phyloP scores from a whole-genome alignment of 2,113 vertebrate species.

The Leptosomus discolor region DNA sequence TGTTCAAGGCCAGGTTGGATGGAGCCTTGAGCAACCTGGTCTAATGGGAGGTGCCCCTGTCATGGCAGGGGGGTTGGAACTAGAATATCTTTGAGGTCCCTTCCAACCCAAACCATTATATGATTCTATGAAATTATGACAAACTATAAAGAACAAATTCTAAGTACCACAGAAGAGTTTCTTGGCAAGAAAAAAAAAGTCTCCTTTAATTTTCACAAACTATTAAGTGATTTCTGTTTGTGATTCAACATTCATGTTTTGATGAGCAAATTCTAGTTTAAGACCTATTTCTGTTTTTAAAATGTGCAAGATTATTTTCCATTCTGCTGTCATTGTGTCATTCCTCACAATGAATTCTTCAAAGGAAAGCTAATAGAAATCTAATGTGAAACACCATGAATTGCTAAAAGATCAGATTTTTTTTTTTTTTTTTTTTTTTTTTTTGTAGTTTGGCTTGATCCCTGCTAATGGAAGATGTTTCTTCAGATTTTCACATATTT shows the following conservation, averaged over 20 bases:
- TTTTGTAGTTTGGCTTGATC: neutral
- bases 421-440: neutral
- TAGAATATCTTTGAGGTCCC: no score
- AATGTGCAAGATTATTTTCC: neutral
- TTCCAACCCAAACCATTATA: no score
- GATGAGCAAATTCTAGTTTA: neutral
- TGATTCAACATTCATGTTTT: neutral
- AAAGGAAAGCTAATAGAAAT: neutral
- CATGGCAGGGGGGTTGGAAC: no score
- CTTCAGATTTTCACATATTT: constrained; percentile 5
- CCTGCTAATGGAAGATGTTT: neutral
- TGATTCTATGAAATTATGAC: neutral
- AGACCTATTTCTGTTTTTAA: neutral
- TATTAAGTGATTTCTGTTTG: neutral
- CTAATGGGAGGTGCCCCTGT: no score
- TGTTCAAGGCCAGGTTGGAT: no score
- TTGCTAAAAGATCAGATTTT: neutral
- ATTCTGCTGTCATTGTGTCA: neutral
- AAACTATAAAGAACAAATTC: neutral
- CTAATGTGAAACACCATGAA: neutral
- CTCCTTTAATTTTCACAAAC: neutral
- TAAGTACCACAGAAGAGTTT: neutral
- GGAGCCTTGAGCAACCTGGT: no score
- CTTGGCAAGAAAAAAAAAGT: neutral
- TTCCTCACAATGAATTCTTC: neutral